These are phyloP conservation scores for Chironomus striatipennis DNA, from an alignment of 1,140 invertebrate genomes.

Conservation along the genomic window DNA sequence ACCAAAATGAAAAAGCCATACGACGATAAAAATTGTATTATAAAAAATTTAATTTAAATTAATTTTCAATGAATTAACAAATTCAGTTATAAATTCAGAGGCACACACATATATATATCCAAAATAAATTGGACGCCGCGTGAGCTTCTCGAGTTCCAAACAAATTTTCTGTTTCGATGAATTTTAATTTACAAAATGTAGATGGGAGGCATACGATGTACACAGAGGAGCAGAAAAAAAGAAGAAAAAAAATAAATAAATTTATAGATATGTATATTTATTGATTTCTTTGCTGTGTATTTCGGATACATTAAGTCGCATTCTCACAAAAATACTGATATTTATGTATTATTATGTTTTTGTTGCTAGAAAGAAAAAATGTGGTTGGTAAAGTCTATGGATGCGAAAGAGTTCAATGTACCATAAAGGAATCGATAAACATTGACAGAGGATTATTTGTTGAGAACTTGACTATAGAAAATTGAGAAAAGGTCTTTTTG, in stretches of 20 bases:
- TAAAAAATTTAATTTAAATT: conserved; percentile 7
- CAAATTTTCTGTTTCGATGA: conserved; percentile 1
- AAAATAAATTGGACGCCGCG: background rate
- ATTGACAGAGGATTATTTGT: conserved; percentile 13
- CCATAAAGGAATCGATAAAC: conserved; percentile 4
- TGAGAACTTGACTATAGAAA: background rate
- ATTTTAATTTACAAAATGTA: conserved; percentile 10
- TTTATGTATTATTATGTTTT: background rate
- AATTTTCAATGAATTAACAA: background rate
- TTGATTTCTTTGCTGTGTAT: background rate
- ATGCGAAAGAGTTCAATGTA: background rate
- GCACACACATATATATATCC: background rate
- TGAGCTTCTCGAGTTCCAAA: background rate
- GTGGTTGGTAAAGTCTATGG: background rate
- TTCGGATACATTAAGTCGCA: background rate
- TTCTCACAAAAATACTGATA: background rate
- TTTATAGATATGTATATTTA: background rate
- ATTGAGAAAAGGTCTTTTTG: no score
- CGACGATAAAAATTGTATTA: background rate
- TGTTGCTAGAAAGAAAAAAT: background rate
- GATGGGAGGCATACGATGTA: background rate
- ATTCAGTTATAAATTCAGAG: background rate
- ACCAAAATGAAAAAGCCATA: background rate
- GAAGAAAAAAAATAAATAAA: background rate
- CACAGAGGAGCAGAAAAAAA: no score